A percentile compares a stretch with the other conserved stretches of the same genome.
These are phyloP conservation scores for Megaptera novaeangliae DNA, from an alignment of 2,113 vertebrate species.

Conservation along the genomic window DNA sequence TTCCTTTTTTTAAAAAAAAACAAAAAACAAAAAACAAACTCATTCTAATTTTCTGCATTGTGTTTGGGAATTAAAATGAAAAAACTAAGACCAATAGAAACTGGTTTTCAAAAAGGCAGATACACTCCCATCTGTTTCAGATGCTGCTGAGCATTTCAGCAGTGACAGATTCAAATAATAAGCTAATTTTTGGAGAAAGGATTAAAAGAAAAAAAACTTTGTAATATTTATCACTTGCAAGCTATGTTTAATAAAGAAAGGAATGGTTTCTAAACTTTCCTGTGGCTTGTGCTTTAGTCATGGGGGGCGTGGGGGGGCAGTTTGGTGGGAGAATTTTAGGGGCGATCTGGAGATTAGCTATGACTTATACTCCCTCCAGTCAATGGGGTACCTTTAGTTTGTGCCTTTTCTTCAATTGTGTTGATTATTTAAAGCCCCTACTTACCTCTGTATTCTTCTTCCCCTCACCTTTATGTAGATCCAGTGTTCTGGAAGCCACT, in stretches of 20 bases:
- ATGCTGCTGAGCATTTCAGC: constrained; percentile 92
- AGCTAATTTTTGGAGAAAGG: constrained; percentile 95
- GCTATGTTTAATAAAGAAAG: constrained; percentile 99
- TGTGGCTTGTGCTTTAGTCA: constrained; percentile 64
- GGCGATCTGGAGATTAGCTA: neutral
- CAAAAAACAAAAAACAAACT: neutral
- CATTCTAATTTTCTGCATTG: constrained; percentile 88
- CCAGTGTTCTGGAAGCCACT: neutral
- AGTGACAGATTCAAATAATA: constrained; percentile 94
- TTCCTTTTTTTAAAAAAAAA: constrained; percentile 4
- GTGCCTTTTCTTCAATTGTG: too few relatives aligned
- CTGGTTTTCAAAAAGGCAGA: constrained; percentile 76
- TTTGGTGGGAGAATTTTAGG: neutral
- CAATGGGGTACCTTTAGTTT: rapidly evolving
- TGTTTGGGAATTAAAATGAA: constrained; percentile 87
- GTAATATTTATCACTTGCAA: constrained; percentile 99
- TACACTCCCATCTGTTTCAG: constrained; percentile 88
- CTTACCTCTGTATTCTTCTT: neutral
- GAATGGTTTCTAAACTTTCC: constrained; percentile 89
- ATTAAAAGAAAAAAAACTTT: constrained; percentile 90
- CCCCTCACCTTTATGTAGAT: neutral
- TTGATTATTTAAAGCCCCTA: neutral
- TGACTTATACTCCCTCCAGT: neutral
- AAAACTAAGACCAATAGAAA: constrained; percentile 76
- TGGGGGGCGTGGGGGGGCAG: neutral